Percentiles rank a stretch among this genome's conserved stretches.
phyloP scores from a whole-genome alignment of 2,888 invertebrate species.

The Ferdinandea cuprea region DNA sequence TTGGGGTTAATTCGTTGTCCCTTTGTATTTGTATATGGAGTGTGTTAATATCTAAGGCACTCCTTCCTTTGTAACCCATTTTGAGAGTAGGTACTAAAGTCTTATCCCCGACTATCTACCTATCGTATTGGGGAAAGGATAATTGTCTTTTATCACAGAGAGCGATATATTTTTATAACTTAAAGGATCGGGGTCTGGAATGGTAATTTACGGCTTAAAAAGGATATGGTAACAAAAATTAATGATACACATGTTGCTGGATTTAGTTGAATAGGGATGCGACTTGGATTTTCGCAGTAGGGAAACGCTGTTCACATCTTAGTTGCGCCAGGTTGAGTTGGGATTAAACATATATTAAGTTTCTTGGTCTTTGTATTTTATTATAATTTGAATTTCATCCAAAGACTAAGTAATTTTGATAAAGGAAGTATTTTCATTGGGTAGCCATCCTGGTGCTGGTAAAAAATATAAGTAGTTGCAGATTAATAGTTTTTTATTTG shows the following conservation, averaged over 20 bases:
- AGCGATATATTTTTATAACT: background rate
- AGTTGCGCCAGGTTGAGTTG: too few relatives aligned
- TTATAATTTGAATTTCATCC: too few relatives aligned
- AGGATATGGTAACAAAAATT: conserved; percentile 16
- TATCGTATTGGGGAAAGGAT: too few relatives aligned
- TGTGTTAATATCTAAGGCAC: conserved; percentile 15
- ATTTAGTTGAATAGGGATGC: background rate
- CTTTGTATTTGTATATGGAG: conserved; percentile 7
- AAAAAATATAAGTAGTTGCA: too few relatives aligned
- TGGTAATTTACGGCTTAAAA: conserved; percentile 21
- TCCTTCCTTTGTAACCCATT: conserved; percentile 12
- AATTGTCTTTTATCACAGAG: conserved; percentile 61
- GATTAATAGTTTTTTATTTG: too few relatives aligned
- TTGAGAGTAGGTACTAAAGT: conserved; percentile 29
- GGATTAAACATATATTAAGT: too few relatives aligned
- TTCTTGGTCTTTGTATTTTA: too few relatives aligned
- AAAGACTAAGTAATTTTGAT: too few relatives aligned
- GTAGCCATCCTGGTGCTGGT: too few relatives aligned
- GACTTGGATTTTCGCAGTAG: background rate
- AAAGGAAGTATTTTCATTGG: too few relatives aligned
- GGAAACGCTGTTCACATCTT: too few relatives aligned
- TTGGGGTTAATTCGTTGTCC: conserved; percentile 17
- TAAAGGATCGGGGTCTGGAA: background rate
- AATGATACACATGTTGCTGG: conserved; percentile 5
- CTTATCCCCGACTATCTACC: conserved; percentile 15